These are phyloP conservation scores for Tribolium freemani DNA, from an alignment of 2,888 invertebrate species.

Conservation along the genomic window DNA sequence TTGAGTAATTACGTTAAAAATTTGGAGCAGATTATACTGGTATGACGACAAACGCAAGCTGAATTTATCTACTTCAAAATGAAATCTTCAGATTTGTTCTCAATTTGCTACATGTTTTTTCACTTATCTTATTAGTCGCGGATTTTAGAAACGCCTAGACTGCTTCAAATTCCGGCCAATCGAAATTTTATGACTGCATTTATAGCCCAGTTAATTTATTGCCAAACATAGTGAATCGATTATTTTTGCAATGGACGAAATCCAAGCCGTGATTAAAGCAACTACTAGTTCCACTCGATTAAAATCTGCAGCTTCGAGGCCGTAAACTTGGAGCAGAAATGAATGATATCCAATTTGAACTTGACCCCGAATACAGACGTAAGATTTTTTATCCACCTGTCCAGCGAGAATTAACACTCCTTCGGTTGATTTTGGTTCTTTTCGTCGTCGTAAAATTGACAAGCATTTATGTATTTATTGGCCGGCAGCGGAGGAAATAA, in stretches of 20 bases:
- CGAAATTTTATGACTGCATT: too few species aligned
- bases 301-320: slow-evolving; percentile 15
- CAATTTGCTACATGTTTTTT: too few species aligned
- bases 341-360: slow-evolving; percentile 30
- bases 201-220: too few species aligned
- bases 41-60: too few species aligned
- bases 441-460: background rate
- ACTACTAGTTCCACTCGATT: slow-evolving; percentile 7
- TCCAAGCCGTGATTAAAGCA: background rate
- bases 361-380: slow-evolving; percentile 30
- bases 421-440: background rate
- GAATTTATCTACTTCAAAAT: too few species aligned
- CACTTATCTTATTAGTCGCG: too few species aligned
- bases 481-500: background rate
- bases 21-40: too few species aligned
- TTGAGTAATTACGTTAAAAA: too few species aligned
- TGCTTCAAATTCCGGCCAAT: too few species aligned
- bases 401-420: background rate
- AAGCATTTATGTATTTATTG: slow-evolving; percentile 1
- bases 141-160: too few species aligned
- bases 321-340: slow-evolving; percentile 17
- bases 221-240: background rate
- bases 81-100: too few species aligned
- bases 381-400: slow-evolving; percentile 17
- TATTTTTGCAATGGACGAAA: slow-evolving; percentile 4